Evolutionary conservation across 2,113 vertebrate species (phyloP).

Genomic region (Sialia sialis): DNA sequence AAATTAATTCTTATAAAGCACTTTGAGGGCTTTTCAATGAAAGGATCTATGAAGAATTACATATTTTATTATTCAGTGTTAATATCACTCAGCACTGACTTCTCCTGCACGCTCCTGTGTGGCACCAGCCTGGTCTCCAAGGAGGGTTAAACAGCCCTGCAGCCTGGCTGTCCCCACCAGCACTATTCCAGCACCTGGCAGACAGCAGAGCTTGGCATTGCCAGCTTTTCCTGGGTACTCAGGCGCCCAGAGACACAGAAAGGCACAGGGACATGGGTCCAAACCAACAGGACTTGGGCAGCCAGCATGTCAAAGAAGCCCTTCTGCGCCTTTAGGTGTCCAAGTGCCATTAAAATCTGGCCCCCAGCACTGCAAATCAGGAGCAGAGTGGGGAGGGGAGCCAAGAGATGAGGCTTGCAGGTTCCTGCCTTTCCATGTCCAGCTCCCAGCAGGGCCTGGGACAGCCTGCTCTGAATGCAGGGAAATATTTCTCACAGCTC

Average conservation of each 20-base stretch:
- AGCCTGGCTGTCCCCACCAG: neutral
- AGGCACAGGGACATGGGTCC: neutral
- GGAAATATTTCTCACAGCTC: neutral
- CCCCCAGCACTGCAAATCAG: neutral
- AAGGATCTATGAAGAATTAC: neutral
- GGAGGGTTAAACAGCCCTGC: neutral
- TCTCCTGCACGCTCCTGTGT: neutral
- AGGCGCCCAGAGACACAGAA: neutral
- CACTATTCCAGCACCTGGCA: neutral
- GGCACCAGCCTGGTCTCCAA: neutral
- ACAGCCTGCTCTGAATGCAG: neutral
- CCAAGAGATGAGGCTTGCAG: neutral
- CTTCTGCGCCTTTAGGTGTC: neutral
- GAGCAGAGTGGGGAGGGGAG: neutral
- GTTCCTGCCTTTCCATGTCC: neutral
- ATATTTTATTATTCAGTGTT: constrained; percentile 20
- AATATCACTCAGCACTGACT: neutral
- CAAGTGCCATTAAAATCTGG: constrained; percentile 29
- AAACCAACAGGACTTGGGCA: neutral
- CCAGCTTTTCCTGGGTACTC: neutral
- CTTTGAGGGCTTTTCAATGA: neutral
- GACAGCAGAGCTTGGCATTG: neutral
- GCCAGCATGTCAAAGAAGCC: neutral
- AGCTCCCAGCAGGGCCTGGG: neutral
- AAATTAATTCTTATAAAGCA: neutral